Conservation (phyloP, 2,113 vertebrate genomes). For the Dinomys branickii region DNA sequence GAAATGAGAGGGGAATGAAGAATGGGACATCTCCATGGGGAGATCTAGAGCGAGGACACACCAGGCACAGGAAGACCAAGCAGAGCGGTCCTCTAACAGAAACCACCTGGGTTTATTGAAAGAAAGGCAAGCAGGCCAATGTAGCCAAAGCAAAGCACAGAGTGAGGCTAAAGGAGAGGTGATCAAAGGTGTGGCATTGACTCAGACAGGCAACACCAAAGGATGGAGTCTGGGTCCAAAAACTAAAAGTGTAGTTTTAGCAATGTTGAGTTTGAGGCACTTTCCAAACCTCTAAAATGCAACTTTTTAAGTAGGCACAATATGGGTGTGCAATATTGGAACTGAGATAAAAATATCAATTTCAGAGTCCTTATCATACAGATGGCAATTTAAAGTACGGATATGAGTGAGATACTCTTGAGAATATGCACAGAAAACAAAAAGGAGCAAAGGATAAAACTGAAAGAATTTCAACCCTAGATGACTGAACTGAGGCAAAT, state of each 20-base stretch:
- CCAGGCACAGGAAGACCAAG: background rate
- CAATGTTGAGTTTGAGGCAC: background rate
- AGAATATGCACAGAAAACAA: background rate
- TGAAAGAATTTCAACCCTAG: background rate
- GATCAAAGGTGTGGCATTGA: background rate
- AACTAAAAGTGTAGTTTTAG: background rate
- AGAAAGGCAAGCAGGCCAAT: background rate
- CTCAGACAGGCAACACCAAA: background rate
- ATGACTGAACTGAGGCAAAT: background rate
- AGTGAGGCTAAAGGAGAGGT: background rate
- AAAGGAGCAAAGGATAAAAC: background rate
- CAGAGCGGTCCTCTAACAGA: background rate
- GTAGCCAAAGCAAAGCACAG: background rate
- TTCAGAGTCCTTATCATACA: slow-evolving; percentile 6
- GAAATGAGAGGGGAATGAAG: slow-evolving; percentile 37
- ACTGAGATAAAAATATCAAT: slow-evolving; percentile 29
- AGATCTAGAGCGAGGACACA: background rate
- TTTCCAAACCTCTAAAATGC: slow-evolving; percentile 45
- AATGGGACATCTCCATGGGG: background rate
- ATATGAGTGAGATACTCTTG: background rate
- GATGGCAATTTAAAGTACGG: background rate
- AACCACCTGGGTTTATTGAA: background rate
- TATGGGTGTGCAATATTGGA: background rate
- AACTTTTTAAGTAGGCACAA: slow-evolving; percentile 43
- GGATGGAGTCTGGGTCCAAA: background rate